Evolutionary conservation across 2,888 invertebrate genomes (phyloP).

Genomic region (Protodeltote pygarga): DNA sequence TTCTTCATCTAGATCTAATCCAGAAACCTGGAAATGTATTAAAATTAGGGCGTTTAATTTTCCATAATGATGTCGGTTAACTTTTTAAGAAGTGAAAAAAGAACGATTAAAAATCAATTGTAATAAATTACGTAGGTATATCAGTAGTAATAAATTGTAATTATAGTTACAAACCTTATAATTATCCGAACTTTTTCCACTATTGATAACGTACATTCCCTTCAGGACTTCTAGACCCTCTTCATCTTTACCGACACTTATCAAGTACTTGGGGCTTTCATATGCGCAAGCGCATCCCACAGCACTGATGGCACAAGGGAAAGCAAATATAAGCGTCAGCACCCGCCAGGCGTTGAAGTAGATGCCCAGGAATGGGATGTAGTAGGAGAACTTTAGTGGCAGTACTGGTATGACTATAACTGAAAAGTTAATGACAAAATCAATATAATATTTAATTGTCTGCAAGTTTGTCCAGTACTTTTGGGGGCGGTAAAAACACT

Average conservation of each 20-base stretch:
- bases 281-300: constrained; percentile 85
- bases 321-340: constrained; percentile 87
- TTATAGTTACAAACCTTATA: constrained; percentile 60
- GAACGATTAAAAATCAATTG: too few relatives aligned
- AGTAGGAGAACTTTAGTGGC: constrained; percentile 82
- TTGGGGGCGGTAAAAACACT: too few relatives aligned
- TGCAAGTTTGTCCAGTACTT: too few relatives aligned
- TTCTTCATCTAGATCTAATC: constrained; percentile 49
- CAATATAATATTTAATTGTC: neutral
- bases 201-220: constrained; percentile 67
- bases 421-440: constrained; percentile 54
- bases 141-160: too few relatives aligned
- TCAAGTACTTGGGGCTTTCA: constrained; percentile 92
- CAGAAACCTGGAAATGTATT: constrained; percentile 42
- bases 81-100: too few relatives aligned
- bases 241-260: constrained; percentile 84
- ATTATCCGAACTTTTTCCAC: constrained; percentile 58
- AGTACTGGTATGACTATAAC: constrained; percentile 90
- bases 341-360: constrained; percentile 91
- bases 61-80: too few relatives aligned
- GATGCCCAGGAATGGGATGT: constrained; percentile 78
- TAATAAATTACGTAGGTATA: too few relatives aligned
- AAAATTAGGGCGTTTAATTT: neutral
- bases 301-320: constrained; percentile 88
- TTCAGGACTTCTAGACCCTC: constrained; percentile 83